Evolutionary conservation across 2,797 vertebrate species (phyloP), one percentile per base, ranked within the genome.

Genomic region (Antennarius maculatus): DNA sequence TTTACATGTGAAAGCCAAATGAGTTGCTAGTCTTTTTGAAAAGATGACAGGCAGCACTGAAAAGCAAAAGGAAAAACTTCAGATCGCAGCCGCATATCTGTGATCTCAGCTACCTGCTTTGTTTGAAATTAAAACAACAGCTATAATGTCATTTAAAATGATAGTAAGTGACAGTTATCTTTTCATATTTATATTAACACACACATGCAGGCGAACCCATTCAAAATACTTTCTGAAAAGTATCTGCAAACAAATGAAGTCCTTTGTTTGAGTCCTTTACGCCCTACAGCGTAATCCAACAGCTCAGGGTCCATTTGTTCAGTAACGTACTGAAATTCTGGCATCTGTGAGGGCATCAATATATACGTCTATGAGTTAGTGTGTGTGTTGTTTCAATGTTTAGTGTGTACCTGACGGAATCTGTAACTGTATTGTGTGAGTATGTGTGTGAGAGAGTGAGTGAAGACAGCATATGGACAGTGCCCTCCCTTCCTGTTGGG

Each of bases 401-500:
- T 37, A 37, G 34, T 68, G 49, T 64, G 72, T 79, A 80, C 66
- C 73, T 81, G 74, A 7, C 58, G 56, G 76, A 72, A 56, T 57
- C 18, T 74, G 54, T 39, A 59, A 71, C 39, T 55, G 49, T 54
- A 60, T 49, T n/a, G 14, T 69, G 29, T 64, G 67, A 77, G 70
- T 41, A 58, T 68, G 78, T 70, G 72, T 49, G 61, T 66, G 71
- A 59, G 62, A 34, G 60, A 54, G 63, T 58, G 86, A 85, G 79
- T 92, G 91, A 93, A 91, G 90, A 92, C 90, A 93, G 80, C 92
- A 93, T 92, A 93, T 93, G 93, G 92, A 90, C 90, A 89, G 81
- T 93, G 91, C 91, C 90, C 90, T 92, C 87, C 89, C 86, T 92
- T 94, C 92, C 93, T 93, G 90, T 93, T 88, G 82, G 84, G 86